phyloP scores from a whole-genome alignment of 2,113 vertebrate genomes.

The Esox niger region DNA sequence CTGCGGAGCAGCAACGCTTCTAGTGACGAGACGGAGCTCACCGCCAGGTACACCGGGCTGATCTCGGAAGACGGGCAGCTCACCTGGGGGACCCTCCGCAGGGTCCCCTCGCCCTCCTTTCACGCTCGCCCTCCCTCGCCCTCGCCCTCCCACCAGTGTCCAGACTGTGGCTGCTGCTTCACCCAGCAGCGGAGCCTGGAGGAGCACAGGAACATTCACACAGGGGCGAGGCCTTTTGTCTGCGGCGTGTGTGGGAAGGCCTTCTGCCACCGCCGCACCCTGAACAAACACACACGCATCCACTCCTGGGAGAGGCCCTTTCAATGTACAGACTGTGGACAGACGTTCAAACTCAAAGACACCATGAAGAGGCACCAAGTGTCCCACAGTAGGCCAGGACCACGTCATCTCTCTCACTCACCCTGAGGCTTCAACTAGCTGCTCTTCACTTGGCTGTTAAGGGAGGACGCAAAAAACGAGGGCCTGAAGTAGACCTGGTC shows the following conservation, averaged over 20 bases:
- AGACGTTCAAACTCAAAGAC: slow-evolving; percentile 11
- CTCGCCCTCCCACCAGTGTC: slow-evolving; percentile 4
- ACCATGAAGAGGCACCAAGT: slow-evolving; percentile 4
- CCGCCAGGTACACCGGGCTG: not conserved
- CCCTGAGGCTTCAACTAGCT: not conserved
- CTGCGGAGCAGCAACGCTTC: not conserved
- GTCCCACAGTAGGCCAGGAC: slow-evolving; percentile 2
- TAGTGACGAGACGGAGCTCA: not conserved
- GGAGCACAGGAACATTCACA: slow-evolving; percentile 10
- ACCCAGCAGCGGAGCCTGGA: slow-evolving; percentile 4
- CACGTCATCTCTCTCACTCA: not conserved
- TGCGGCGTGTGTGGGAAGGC: not conserved
- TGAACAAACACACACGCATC: slow-evolving; percentile 3
- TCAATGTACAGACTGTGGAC: slow-evolving; percentile 3
- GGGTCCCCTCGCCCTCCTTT: not conserved
- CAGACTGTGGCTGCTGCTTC: slow-evolving; percentile 9
- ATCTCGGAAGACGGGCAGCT: not conserved
- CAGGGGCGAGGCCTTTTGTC: not conserved
- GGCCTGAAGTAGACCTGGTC: too few relatives aligned
- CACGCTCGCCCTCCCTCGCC: not conserved
- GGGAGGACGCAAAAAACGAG: not conserved
- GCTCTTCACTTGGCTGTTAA: not conserved
- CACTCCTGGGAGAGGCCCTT: slow-evolving; percentile 9
- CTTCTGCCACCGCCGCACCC: not conserved
- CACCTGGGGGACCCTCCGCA: not conserved